Base-by-base conservation (phyloP, 2,797 vertebrate genomes). In the Limosa lapponica region DNA sequence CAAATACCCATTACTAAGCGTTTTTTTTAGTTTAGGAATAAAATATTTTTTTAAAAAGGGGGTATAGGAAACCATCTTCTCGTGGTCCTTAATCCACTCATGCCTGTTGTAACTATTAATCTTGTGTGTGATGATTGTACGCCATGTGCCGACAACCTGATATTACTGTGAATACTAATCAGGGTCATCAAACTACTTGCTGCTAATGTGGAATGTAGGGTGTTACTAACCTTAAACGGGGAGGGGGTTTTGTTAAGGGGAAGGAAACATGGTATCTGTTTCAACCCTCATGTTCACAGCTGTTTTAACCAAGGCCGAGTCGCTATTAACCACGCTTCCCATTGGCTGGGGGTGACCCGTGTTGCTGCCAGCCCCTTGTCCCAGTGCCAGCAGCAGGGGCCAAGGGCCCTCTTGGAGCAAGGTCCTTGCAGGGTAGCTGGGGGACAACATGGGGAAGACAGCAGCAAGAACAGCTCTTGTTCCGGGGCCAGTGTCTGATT, bases 11-110 rank as follows among this genome's bases (percentile, higher is more conserved):
- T 70, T 64, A 84, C 89, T 72, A 10, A 36, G 64, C 49, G 58
- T 8, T 90, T 95, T 95, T 96, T 94, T 94, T 93, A 94, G 93
- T 93, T 97, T 95, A 97, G 96, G 86, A 97, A 97, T 92, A 97
- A 97, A 96, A 14, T 95, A 89, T 94, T 92, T 91, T 96, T 96
- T 95, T 89, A 90, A 80, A 44, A 44, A 77, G 72, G 89, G 89
- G 91, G 83, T 79, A 23, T 23, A 91, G 93, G 51, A 92, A 89
- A 85, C 65, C 61, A 7, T 59, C 11, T 30, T 44, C 30, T 16
- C 3, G 43, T 77, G 87, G 80, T 93, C 81, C 82, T 93, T 70
- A 84, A 85, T 52, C 81, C 27, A 12, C 92, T 84, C 83, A 32
- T 85, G 91, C 86, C 93, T 92, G 18, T 80, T 62, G 65, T 89